These are phyloP conservation scores for Brachyalestes nurse DNA, from an alignment of 2,797 vertebrate genomes.

Conservation along the genomic window DNA sequence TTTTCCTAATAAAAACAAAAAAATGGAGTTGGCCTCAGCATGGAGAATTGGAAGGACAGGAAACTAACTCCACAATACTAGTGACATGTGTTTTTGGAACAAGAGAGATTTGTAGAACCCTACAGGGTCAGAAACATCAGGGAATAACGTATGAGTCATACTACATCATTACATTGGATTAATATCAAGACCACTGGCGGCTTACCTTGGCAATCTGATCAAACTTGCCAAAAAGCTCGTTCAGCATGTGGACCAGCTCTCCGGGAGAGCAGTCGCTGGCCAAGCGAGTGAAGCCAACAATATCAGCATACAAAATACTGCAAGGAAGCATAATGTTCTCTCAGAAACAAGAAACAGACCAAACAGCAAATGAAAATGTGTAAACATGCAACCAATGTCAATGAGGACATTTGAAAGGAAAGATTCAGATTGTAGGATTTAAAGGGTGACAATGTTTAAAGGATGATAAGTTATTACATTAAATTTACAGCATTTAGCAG, in stretches of 20 bases:
- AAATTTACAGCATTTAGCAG: no score
- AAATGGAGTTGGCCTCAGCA: background rate
- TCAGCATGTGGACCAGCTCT: conserved; percentile 95
- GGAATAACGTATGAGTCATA: conserved; percentile 18
- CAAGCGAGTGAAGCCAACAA: conserved; percentile 94
- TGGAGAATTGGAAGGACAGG: background rate
- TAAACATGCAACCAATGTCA: background rate
- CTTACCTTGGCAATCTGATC: conserved; percentile 98
- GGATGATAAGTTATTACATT: no score
- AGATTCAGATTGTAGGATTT: background rate
- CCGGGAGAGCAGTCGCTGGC: conserved; percentile 96
- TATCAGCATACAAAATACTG: conserved; percentile 95
- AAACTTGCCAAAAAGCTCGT: conserved; percentile 97
- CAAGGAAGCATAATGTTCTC: conserved; percentile 13
- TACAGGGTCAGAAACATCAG: conserved; percentile 14
- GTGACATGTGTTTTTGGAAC: background rate
- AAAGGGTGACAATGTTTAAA: no score
- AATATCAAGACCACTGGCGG: background rate
- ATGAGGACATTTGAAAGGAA: background rate
- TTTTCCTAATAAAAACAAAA: conserved; percentile 85
- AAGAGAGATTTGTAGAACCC: background rate
- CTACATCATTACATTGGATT: background rate
- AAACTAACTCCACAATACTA: background rate
- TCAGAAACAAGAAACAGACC: background rate
- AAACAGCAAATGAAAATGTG: background rate